These are phyloP conservation scores for Physella acuta DNA, from an alignment of 1,140 invertebrate species.

Conservation along the genomic window DNA sequence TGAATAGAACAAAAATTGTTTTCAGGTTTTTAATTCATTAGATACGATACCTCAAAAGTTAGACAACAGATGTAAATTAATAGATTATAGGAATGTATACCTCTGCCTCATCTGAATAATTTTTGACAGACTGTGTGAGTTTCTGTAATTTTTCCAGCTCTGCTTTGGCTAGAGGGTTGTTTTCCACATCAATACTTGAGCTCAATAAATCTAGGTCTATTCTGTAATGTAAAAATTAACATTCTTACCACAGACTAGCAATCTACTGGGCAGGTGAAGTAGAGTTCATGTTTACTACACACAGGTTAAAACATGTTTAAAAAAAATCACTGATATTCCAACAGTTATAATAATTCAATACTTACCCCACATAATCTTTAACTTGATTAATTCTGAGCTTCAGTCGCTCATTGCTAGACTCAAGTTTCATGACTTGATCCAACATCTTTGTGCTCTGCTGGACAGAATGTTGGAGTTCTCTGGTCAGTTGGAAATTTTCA, in stretches of 20 bases:
- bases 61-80: not conserved
- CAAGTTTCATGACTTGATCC: slow-evolving; percentile 49
- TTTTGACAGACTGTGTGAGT: slow-evolving; percentile 48
- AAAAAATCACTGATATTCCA: not conserved
- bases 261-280: too few relatives aligned
- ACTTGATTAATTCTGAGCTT: slow-evolving; percentile 34
- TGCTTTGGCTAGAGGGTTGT: slow-evolving; percentile 44
- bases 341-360: too few relatives aligned
- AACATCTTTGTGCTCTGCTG: slow-evolving; percentile 47
- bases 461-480: slow-evolving; percentile 45
- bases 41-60: not conserved
- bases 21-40: not conserved
- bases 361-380: slow-evolving; percentile 26
- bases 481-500: slow-evolving; percentile 50
- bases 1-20: not conserved
- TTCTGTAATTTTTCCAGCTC: slow-evolving; percentile 54
- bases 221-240: slow-evolving; percentile 37
- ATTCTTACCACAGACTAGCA: too few relatives aligned
- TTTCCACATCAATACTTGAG: slow-evolving; percentile 42
- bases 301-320: not conserved
- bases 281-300: not conserved
- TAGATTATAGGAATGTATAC: slow-evolving; percentile 9
- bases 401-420: slow-evolving; percentile 50
- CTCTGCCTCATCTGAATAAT: slow-evolving; percentile 27
- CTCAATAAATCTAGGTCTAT: slow-evolving; percentile 48